phyloP scores from a whole-genome alignment of 2,797 vertebrate species.

The Xiphorhynchus erythropygius region DNA sequence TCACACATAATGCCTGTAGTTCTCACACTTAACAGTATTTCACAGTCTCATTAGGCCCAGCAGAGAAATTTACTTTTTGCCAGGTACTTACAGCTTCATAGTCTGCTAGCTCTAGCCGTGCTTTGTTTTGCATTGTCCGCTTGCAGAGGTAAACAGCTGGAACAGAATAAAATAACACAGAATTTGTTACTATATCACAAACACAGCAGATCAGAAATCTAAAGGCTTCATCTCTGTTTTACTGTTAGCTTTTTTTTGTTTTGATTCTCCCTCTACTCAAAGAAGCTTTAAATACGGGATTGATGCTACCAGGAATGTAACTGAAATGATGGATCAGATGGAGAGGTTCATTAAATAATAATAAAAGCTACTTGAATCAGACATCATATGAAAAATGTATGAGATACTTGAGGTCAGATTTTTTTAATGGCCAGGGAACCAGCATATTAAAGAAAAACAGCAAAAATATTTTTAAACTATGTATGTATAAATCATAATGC shows the following conservation, averaged over 20 bases:
- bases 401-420: not conserved
- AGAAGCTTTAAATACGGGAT: not conserved
- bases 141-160: conserved; percentile 99
- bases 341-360: conserved; percentile 27
- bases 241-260: not conserved
- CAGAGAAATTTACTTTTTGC: not conserved
- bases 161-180: conserved; percentile 47
- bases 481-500: not conserved
- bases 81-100: conserved; percentile 92
- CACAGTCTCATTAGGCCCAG: not conserved
- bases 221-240: not conserved
- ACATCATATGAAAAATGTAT: conserved; percentile 9
- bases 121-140: conserved; percentile 99
- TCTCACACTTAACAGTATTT: not conserved
- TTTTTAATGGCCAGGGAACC: not conserved
- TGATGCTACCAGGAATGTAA: not conserved
- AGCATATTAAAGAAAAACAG: not conserved
- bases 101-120: conserved; percentile 94
- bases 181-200: conserved; percentile 27
- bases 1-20: not conserved
- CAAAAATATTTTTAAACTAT: not conserved
- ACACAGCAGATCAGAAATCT: not conserved
- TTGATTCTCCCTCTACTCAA: not conserved
- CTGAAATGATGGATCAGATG: not conserved
- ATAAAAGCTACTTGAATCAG: conserved; percentile 1